These are phyloP conservation scores for Lochmaea crataegi DNA, from an alignment of 2,888 invertebrate genomes.

Conservation along the genomic window DNA sequence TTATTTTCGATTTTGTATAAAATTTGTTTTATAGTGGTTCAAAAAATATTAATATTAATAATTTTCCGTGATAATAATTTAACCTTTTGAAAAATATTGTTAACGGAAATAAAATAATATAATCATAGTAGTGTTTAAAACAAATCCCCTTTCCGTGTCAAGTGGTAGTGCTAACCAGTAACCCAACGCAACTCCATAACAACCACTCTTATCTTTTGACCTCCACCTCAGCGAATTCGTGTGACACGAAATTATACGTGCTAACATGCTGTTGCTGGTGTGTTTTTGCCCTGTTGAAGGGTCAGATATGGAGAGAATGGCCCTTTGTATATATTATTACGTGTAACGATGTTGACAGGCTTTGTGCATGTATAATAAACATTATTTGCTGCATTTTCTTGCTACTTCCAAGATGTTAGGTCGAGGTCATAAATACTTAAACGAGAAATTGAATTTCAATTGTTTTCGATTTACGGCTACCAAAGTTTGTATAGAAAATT, in stretches of 20 bases:
- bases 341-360: conserved; percentile 25
- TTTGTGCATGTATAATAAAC: conserved; percentile 13
- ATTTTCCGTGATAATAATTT: too few relatives aligned
- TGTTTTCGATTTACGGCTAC: not conserved
- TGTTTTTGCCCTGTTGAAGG: conserved; percentile 25
- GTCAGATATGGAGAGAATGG: conserved; percentile 6
- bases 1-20: too few relatives aligned
- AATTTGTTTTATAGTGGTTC: too few relatives aligned
- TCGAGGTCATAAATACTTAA: not conserved
- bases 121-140: not conserved
- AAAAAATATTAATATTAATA: too few relatives aligned
- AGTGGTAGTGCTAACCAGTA: conserved; percentile 8
- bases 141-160: conserved; percentile 9
- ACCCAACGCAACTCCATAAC: conserved; percentile 3
- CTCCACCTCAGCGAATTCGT: conserved; percentile 23
- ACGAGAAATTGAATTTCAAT: not conserved
- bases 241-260: conserved; percentile 31
- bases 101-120: not conserved
- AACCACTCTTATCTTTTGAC: conserved; percentile 14
- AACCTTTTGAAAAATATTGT: not conserved
- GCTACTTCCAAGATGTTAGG: not conserved
- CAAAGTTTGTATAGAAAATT: too few relatives aligned
- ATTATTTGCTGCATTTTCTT: conserved; percentile 3
- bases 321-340: conserved; percentile 20
- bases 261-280: conserved; percentile 34